phyloP scores from a whole-genome alignment of 2,113 vertebrate species.

The Rhegmatorhina hoffmannsi region DNA sequence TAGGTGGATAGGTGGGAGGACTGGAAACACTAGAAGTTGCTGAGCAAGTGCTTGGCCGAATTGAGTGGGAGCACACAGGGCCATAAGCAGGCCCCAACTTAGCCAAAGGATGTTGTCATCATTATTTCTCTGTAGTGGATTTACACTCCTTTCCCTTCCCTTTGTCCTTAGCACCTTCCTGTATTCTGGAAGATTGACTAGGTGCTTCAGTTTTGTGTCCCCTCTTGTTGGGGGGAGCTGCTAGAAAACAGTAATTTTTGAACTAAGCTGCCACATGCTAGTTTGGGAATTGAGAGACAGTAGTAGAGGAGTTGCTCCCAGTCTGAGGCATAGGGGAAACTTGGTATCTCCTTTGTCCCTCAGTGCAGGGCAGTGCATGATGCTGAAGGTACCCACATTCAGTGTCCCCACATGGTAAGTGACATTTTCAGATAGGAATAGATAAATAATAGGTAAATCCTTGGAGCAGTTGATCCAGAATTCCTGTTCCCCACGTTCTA shows the following conservation, averaged over 20 bases:
- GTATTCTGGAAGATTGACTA: background rate
- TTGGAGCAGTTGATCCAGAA: background rate
- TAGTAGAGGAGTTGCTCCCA: background rate
- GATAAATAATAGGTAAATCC: background rate
- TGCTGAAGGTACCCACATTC: background rate
- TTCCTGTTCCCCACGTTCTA: background rate
- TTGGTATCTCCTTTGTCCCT: background rate
- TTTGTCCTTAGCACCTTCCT: background rate
- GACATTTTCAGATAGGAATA: background rate
- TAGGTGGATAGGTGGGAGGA: background rate
- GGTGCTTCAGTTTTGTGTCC: background rate
- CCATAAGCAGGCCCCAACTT: background rate
- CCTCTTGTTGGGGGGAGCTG: background rate
- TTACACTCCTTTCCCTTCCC: background rate
- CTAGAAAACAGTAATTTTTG: background rate
- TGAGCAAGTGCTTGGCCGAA: background rate
- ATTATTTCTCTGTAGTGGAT: background rate
- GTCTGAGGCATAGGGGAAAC: background rate
- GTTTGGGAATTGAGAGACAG: background rate
- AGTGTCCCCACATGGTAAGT: background rate
- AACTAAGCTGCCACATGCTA: background rate
- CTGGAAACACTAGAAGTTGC: background rate
- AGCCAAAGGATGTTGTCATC: background rate
- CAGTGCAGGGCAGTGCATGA: background rate
- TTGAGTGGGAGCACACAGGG: background rate